Evolutionary conservation across 92 coral and sea anemone species (phyloP).

Genomic region (Paramuricea clavata): DNA sequence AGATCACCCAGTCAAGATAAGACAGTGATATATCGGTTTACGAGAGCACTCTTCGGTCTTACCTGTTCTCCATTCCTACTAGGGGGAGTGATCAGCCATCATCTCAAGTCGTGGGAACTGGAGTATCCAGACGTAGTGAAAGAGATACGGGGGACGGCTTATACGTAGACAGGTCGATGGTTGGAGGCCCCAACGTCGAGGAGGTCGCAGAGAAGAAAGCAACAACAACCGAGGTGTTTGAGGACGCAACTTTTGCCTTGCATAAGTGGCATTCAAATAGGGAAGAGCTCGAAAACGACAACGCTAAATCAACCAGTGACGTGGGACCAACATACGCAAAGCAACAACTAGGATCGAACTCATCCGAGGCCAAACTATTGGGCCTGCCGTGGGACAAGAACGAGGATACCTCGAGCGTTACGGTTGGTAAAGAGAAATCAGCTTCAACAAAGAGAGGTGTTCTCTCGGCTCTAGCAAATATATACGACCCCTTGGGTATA

Average conservation of each 20-base stretch:
- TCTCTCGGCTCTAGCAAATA: slow-evolving; percentile 41
- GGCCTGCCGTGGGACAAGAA: slow-evolving; percentile 57
- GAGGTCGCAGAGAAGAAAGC: not conserved
- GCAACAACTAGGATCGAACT: slow-evolving; percentile 46
- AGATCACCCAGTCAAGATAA: not conserved
- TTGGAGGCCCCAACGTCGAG: not conserved
- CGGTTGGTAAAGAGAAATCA: slow-evolving; percentile 11
- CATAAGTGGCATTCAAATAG: slow-evolving; percentile 13
- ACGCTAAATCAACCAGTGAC: not conserved
- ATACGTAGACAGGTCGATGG: not conserved
- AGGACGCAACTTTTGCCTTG: slow-evolving; percentile 49
- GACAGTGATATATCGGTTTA: not conserved
- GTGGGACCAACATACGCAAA: not conserved
- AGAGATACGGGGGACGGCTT: slow-evolving; percentile 5
- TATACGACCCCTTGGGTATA: slow-evolving; percentile 52
- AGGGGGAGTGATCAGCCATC: slow-evolving; percentile 9
- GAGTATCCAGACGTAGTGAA: slow-evolving; percentile 21
- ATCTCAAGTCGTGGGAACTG: slow-evolving; percentile 2
- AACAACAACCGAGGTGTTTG: not conserved
- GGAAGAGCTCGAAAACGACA: not conserved
- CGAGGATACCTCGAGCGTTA: slow-evolving; percentile 22
- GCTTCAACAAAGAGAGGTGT: slow-evolving; percentile 43
- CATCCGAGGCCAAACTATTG: slow-evolving; percentile 39
- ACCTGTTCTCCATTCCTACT: slow-evolving; percentile 47
- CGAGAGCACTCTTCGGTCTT: slow-evolving; percentile 7